Percentiles rank a stretch among this genome's conserved stretches.
Conservation (phyloP, 2,888 invertebrate genomes). For the Drosophila cracens region DNA sequence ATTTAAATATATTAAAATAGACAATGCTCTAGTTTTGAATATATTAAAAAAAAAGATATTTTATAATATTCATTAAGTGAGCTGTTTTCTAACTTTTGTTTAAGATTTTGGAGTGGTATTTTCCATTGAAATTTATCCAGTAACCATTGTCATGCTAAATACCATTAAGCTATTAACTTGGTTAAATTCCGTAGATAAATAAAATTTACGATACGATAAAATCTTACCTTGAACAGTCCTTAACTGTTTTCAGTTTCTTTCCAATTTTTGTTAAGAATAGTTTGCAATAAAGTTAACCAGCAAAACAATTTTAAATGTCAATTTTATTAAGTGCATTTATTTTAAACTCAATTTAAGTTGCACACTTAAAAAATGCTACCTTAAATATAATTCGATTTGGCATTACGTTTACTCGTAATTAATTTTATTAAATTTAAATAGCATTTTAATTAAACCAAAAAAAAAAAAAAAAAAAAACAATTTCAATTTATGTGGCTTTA, state of each 20-base stretch:
- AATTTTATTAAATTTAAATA: neutral
- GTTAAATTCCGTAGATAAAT: neutral
- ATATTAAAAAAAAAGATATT: neutral
- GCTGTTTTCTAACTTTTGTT: neutral
- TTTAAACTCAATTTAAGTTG: neutral
- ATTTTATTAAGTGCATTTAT: neutral
- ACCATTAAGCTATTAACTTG: neutral
- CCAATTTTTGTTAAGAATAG: neutral
- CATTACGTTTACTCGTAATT: neutral
- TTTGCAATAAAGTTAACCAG: neutral
- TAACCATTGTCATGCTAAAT: slow-evolving; percentile 5
- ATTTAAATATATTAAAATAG: neutral
- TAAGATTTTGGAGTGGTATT: neutral
- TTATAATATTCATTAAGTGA: neutral
- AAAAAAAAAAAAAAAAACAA: neutral
- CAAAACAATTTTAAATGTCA: neutral
- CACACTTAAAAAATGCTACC: neutral
- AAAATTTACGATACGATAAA: neutral
- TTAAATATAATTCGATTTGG: neutral
- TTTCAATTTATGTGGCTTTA: neutral
- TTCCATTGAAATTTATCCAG: neutral
- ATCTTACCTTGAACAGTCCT: neutral
- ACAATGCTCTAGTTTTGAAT: neutral
- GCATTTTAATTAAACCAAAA: neutral
- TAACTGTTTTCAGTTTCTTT: neutral